Base-by-base conservation (phyloP, 2,888 invertebrate species). In the Apamea epomidion region DNA sequence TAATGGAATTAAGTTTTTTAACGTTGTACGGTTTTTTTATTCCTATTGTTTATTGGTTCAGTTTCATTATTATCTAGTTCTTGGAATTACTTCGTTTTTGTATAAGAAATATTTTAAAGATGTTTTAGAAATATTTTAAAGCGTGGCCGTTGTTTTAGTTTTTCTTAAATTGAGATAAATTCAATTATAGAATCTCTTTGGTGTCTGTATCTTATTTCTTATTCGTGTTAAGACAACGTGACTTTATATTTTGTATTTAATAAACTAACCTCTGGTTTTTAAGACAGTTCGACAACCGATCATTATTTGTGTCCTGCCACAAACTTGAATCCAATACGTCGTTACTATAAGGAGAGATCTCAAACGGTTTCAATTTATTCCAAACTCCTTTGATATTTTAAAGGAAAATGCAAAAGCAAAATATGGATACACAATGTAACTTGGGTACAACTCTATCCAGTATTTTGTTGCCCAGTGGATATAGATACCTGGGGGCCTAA, bases 381-480 rank as follows among this genome's bases (percentile, higher is more conserved):
- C 67, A 16, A 74, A 67, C 74, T 71, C 74, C 74, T 84, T 84
- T 69, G 62, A 77, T 74, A 81, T 85, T 77, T 71, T 54, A 64
- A 72, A 74, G 42, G 58, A 74, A 76, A 80, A 71, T 67, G 60
- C 32, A 60, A 71, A 65, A 29, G 42, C 37, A 68, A 74, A 74
- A 76, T 76, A 74, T 70, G 32, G 16, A 25, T 71, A 60, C 51
- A 65, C 85, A 79, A 14, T 79, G 54, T 48, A 48, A 71, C 25
- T 42, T 80, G 51, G 25, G 12, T 79, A 6, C 51, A 51, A 5
- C 18, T 67, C 0, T 51, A 60, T 37, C 14, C 29, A 60, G 45
- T 29, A 64, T 54, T 25, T 70, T 77, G 21, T 29, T 37, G 29
- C 21, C 25, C 4, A 21, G 18, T 48, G 69, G n/a, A 42, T 2